Percentiles rank a stretch among this genome's conserved stretches.
phyloP scores from a whole-genome alignment of 2,797 vertebrate genomes.

The Myotis pilosus region DNA sequence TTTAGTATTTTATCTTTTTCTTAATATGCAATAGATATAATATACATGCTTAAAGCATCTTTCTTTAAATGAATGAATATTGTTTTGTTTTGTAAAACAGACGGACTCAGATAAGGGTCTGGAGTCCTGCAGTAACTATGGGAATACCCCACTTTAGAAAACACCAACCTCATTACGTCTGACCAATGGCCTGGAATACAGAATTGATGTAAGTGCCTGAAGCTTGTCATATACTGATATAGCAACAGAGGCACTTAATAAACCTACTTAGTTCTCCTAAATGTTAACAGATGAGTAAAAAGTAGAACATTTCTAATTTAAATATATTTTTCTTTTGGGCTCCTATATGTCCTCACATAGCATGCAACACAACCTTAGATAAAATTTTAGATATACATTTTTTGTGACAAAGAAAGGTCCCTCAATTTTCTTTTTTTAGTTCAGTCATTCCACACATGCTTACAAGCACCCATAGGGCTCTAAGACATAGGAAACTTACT shows the following conservation, averaged over 20 bases:
- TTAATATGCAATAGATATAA: background rate
- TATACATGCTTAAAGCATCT: background rate
- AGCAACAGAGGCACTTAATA: conserved; percentile 93
- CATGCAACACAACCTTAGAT: background rate
- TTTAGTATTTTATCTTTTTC: background rate
- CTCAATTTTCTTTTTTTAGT: background rate
- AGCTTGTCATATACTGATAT: conserved; percentile 90
- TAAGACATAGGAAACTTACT: background rate
- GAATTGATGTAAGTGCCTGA: conserved; percentile 87
- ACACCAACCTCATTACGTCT: conserved; percentile 84
- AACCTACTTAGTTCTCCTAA: conserved; percentile 86
- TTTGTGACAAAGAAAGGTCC: conserved; percentile 1
- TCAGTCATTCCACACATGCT: background rate
- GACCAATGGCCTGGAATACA: conserved; percentile 93
- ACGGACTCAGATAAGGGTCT: background rate
- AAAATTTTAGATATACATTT: conserved; percentile 1
- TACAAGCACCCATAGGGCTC: background rate
- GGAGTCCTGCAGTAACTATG: background rate
- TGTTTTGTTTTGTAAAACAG: background rate
- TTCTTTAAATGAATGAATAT: background rate
- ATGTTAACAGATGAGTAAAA: conserved; percentile 93
- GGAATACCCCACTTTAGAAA: background rate
- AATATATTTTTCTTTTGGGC: conserved; percentile 50
- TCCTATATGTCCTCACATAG: background rate
- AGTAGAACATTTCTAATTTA: conserved; percentile 80